Evolutionary conservation across 35 echinoderm and acorn worm genomes (phyloP).

Genomic region (Amphiura filiformis): DNA sequence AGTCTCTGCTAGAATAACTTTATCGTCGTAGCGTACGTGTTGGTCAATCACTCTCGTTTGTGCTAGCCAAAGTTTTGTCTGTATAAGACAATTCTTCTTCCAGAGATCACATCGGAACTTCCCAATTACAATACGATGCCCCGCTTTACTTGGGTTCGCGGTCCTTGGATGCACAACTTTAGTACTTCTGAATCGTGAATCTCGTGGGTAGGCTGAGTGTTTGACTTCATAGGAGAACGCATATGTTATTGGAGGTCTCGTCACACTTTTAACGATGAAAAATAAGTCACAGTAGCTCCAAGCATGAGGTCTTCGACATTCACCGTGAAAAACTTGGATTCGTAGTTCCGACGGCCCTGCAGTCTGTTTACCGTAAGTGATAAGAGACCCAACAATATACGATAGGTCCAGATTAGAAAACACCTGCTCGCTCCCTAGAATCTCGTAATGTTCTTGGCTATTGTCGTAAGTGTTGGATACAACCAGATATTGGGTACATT

Average conservation of each 20-base stretch:
- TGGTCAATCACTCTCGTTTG: background rate
- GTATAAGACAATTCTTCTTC: background rate
- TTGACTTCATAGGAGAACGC: background rate
- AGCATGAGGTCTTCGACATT: background rate
- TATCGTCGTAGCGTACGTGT: background rate
- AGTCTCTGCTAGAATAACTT: background rate
- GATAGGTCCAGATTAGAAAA: background rate
- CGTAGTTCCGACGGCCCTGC: background rate
- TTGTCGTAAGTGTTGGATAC: background rate
- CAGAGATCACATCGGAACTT: background rate
- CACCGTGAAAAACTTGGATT: background rate
- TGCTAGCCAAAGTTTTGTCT: background rate
- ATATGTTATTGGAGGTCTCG: background rate
- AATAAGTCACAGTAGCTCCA: background rate
- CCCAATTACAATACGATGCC: background rate
- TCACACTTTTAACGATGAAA: background rate
- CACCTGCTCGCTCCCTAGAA: background rate
- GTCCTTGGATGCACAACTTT: background rate
- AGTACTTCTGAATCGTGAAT: background rate
- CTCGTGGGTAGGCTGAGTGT: background rate
- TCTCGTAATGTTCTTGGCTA: background rate
- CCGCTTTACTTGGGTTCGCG: background rate
- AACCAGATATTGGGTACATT: background rate
- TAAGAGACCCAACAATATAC: background rate
- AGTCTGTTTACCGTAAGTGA: background rate